These are phyloP conservation scores for Coccyzus lansbergi DNA, from an alignment of 2,797 vertebrate genomes.

Conservation along the genomic window DNA sequence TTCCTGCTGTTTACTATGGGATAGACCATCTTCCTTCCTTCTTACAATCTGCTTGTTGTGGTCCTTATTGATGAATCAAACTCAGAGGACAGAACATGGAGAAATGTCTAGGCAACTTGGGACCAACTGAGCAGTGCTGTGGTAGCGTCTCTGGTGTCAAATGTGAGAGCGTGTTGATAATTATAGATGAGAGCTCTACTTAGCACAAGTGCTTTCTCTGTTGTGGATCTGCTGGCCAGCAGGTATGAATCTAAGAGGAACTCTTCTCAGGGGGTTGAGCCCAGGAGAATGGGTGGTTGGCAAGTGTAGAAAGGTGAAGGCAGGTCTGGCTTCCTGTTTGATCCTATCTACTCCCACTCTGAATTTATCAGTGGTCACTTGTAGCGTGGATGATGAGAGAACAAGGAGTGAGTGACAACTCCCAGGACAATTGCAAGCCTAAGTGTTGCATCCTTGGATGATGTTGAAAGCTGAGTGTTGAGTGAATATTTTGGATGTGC, in stretches of 20 bases:
- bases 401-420: not conserved
- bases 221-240: not conserved
- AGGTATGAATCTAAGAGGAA: not conserved
- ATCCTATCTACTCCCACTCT: not conserved
- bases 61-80: not conserved
- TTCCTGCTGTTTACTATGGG: not conserved
- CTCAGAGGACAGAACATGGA: not conserved
- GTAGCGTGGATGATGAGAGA: not conserved
- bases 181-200: not conserved
- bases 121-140: not conserved
- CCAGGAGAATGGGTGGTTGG: not conserved
- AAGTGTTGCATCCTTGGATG: not conserved
- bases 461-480: not conserved
- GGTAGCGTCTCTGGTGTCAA: not conserved
- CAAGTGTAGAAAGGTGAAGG: not conserved
- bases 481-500: not conserved
- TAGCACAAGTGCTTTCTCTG: not conserved
- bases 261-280: not conserved
- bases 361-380: not conserved
- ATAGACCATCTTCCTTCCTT: not conserved
- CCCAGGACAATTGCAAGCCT: not conserved
- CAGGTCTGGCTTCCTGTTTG: not conserved
- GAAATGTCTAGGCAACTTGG: not conserved
- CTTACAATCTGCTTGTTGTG: not conserved
- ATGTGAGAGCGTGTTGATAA: not conserved